Percentiles rank a stretch among this genome's conserved stretches.
These are phyloP conservation scores for Lepeophtheirus salmonis DNA, from an alignment of 1,140 invertebrate species.

Conservation along the genomic window DNA sequence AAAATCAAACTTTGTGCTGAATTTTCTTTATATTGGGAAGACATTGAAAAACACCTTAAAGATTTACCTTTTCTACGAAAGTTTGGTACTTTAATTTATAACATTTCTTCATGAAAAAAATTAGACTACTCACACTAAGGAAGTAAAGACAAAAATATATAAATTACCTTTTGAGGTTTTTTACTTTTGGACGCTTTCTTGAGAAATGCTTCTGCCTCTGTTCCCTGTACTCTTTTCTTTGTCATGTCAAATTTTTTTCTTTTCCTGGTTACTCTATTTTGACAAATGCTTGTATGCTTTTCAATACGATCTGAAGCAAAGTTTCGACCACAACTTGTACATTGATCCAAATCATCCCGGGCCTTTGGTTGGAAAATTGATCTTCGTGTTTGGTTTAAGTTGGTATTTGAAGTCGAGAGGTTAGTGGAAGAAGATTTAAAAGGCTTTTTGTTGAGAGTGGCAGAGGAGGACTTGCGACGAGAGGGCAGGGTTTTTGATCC, in stretches of 20 bases:
- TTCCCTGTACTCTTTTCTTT: slow-evolving; percentile 62
- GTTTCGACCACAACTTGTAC: slow-evolving; percentile 31
- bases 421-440: neutral
- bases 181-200: slow-evolving; percentile 26
- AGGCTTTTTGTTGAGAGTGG: neutral
- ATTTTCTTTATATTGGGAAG: no score
- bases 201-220: slow-evolving; percentile 59
- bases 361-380: slow-evolving; percentile 11
- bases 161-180: neutral
- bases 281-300: slow-evolving; percentile 62
- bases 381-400: neutral
- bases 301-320: slow-evolving; percentile 57
- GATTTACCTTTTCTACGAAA: no score
- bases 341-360: slow-evolving; percentile 24
- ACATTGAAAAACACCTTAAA: no score
- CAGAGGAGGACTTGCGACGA: neutral
- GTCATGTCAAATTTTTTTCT: slow-evolving; percentile 67
- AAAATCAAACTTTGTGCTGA: no score
- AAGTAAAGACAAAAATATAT: no score
- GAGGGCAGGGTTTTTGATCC: neutral
- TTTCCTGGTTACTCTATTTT: slow-evolving; percentile 47
- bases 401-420: neutral
- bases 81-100: no score
- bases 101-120: no score
- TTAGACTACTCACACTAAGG: no score